These are phyloP conservation scores for Theonella swinhoei DNA, from an alignment of 37 sponge, comb jelly and placozoan genomes.

Conservation along the genomic window DNA sequence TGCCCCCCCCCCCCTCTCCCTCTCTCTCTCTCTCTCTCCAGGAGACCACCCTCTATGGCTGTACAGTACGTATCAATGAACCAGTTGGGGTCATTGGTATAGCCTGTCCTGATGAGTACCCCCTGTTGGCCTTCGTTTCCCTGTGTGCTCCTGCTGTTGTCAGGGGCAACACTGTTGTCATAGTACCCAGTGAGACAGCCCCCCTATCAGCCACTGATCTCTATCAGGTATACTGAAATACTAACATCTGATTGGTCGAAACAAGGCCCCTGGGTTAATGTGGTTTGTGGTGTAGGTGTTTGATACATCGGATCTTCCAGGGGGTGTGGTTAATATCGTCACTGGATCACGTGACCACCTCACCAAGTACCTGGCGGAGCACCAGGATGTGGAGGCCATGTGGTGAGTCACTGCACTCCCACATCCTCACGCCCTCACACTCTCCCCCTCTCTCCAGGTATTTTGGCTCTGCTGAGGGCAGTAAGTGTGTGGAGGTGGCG, in stretches of 20 bases:
- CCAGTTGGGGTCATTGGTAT: constrained; percentile 97
- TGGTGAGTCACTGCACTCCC: constrained; percentile 66
- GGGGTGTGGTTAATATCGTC: constrained; percentile 98
- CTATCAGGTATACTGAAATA: constrained; percentile 78
- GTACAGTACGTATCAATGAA: constrained; percentile 87
- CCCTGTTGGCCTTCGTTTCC: constrained; percentile 94
- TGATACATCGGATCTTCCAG: constrained; percentile 98
- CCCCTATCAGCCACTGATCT: constrained; percentile 95
- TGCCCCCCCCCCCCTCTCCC: not conserved
- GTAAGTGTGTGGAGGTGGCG: constrained; percentile 84
- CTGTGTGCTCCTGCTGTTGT: constrained; percentile 95
- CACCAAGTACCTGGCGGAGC: constrained; percentile 89
- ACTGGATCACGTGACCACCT: constrained; percentile 93
- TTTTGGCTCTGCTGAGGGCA: constrained; percentile 93
- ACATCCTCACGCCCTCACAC: not conserved
- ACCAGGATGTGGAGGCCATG: constrained; percentile 90
- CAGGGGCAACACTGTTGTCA: constrained; percentile 94
- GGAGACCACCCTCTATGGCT: constrained; percentile 94
- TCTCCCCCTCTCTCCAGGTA: constrained; percentile 84
- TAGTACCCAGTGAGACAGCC: constrained; percentile 90
- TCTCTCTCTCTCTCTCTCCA: constrained; percentile 2
- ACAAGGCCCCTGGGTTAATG: not conserved
- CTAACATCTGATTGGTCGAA: not conserved
- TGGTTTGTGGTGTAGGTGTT: constrained; percentile 71
- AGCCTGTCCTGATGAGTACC: constrained; percentile 91